Conservation (phyloP, 92 coral and sea anemone species). For the Ricordea florida region DNA sequence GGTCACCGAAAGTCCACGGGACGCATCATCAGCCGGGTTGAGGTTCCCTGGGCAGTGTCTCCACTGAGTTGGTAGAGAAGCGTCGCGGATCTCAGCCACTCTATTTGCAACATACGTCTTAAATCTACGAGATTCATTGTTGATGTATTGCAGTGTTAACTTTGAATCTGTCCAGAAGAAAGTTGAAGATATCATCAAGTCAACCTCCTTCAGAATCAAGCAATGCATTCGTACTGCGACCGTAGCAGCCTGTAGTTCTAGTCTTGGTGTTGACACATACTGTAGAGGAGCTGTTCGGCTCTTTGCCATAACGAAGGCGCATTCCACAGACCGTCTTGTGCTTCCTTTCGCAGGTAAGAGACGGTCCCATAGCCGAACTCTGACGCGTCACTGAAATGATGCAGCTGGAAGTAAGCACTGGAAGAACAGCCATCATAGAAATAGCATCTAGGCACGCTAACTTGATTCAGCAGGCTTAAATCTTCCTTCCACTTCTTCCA, state of each 20-base stretch:
- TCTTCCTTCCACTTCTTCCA: slow-evolving; percentile 53
- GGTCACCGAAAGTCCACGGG: slow-evolving; percentile 31
- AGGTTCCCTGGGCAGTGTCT: slow-evolving; percentile 21
- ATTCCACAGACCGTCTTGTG: slow-evolving; percentile 25
- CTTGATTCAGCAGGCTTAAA: slow-evolving; percentile 36
- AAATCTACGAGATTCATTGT: slow-evolving; percentile 42
- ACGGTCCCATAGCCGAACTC: slow-evolving; percentile 64
- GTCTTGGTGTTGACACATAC: slow-evolving; percentile 56
- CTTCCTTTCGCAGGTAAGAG: slow-evolving; percentile 48
- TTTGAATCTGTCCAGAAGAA: slow-evolving; percentile 61
- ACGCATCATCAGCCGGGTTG: slow-evolving; percentile 49
- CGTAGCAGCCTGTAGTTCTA: slow-evolving; percentile 62
- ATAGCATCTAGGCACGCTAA: slow-evolving; percentile 43
- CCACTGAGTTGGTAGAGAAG: slow-evolving; percentile 24
- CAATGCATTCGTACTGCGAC: slow-evolving; percentile 48
- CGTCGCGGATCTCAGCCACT: slow-evolving; percentile 40
- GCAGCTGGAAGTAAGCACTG: slow-evolving; percentile 37
- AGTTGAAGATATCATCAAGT: slow-evolving; percentile 16
- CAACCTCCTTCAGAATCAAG: slow-evolving; percentile 42
- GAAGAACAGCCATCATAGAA: slow-evolving; percentile 23
- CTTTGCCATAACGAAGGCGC: slow-evolving; percentile 57
- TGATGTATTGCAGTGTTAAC: slow-evolving; percentile 41
- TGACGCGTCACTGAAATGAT: slow-evolving; percentile 64
- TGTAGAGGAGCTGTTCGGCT: slow-evolving; percentile 60
- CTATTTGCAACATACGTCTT: slow-evolving; percentile 55